Conservation (phyloP, 1,140 invertebrate genomes). For the Xylocopa sonorina region DNA sequence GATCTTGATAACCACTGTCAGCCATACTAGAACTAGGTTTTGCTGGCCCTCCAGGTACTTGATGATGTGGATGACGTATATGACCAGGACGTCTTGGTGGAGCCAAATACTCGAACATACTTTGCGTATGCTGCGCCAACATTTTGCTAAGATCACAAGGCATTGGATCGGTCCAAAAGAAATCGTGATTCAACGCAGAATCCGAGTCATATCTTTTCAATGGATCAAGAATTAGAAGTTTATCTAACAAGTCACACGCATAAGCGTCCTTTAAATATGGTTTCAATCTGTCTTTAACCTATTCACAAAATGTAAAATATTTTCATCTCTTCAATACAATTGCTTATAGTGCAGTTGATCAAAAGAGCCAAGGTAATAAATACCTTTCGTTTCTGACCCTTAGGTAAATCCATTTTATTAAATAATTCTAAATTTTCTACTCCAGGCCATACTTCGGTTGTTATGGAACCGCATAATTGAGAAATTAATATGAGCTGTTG, state of each 20-base stretch:
- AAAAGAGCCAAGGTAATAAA: neutral
- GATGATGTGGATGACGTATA: slow-evolving; percentile 80
- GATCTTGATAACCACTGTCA: slow-evolving; percentile 89
- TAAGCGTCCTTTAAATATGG: slow-evolving; percentile 96
- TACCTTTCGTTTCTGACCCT: slow-evolving; percentile 95
- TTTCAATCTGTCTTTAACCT: slow-evolving; percentile 93
- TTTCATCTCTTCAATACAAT: neutral
- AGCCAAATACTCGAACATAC: slow-evolving; percentile 98
- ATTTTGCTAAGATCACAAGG: slow-evolving; percentile 92
- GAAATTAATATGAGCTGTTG: slow-evolving; percentile 97
- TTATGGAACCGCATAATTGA: slow-evolving; percentile 98
- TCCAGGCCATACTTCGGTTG: slow-evolving; percentile 96
- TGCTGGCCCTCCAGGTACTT: slow-evolving; percentile 81
- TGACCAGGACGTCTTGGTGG: slow-evolving; percentile 88
- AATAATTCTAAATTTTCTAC: slow-evolving; percentile 96
- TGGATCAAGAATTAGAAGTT: slow-evolving; percentile 92
- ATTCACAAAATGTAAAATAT: slow-evolving; percentile 63
- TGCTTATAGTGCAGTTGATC: neutral
- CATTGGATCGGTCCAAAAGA: slow-evolving; percentile 99
- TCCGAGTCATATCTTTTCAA: slow-evolving; percentile 91
- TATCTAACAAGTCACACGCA: slow-evolving; percentile 97
- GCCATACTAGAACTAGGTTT: slow-evolving; percentile 82
- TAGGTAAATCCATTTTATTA: slow-evolving; percentile 94
- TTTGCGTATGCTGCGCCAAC: slow-evolving; percentile 95
- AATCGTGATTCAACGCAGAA: slow-evolving; percentile 97